Base-by-base conservation (phyloP, 2,888 invertebrate species). In the Exephanes ischioxanthus region DNA sequence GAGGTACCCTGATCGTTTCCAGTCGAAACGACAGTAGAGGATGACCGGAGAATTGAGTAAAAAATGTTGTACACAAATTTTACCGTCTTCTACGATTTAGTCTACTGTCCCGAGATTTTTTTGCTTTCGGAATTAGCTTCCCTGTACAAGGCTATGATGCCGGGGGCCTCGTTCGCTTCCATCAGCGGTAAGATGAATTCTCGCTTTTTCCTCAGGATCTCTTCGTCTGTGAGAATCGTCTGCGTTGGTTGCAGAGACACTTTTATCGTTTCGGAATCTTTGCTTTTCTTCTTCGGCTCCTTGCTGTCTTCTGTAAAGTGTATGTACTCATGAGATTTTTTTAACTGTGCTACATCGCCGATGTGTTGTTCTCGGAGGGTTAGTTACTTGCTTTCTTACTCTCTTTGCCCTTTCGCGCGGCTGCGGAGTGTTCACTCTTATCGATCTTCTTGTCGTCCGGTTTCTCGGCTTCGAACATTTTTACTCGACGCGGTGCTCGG, bases 1-100 rank as follows among this genome's bases (percentile, higher is more conserved):
- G 94, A 93, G 92, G 92, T 7, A 92, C 93, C 6, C 88, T 92
- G 30, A 84, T 94, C 72, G 85, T 90, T 55, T 90, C 91, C 33
- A 68, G 48, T 70, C 1, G 11, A 55, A 89, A 22, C 89, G 68
- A 90, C 63, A 63, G n/a, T 63, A 22, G 45, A 61, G 37, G 61
- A 66, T 70, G 45, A 82, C 53, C n/a, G 45, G 75, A 30, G 48
- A 45, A 51, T 58, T 14, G 48, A 63, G 61, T 67, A 66, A n/a
- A 80, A 3, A 37, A 67, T 51, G n/a, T 33, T 4, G 41, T 41
- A 76, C 3, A 51, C 14, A 11, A 19, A 70, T 22, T 73, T 33
- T 30, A 61, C 37, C 30, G 22, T 72, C 45, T 51, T 67, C 53
- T 37, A 66, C 63, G 51, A 66, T 51, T 76, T 66, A 33, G 30